Base-by-base conservation (phyloP, 2,888 invertebrate genomes). In the Perithous albicinctus region DNA sequence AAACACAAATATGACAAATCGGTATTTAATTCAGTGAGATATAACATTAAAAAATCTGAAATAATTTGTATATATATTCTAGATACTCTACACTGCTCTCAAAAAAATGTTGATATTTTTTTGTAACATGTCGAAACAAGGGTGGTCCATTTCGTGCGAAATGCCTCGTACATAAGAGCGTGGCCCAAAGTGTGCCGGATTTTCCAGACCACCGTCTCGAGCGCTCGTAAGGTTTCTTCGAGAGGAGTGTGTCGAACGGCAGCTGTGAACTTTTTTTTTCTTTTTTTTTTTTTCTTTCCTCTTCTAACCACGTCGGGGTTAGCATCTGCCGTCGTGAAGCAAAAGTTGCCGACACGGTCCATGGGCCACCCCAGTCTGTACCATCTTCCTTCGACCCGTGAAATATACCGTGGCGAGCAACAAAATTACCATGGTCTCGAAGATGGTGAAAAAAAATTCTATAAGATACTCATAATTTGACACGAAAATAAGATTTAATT, bases 201-300 rank as follows among this genome's bases (percentile, higher is more conserved):
- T 72, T 63, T 26, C 43, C 54, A 15, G 23, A 32, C n/a, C 15
- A 51, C 43, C 51, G 43, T 56, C 20, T 41, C 26, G 43, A 78
- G 35, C 18, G 23, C 61, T 43, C 51, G 72, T 59, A 70, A 70
- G 75, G 78, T 66, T 82, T 78, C 82, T 69, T 75, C 46, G 23
- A 51, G 32, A 73, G 59, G 48, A 73, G 35, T 38, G 63, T 54
- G 54, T 75, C 74, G 78, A 82, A 70, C 78, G 69, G 74, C 82
- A 82, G 82, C 82, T 82, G 82, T 78, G 69, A 64, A 59, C 29
- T 38, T 76, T 74, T 81, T 78, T 75, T 56, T n/a, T n/a, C n/a
- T 29, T 66, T 80, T 32, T 46, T 64, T 23, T 41, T 63, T 51
- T 32, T 18, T 51, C 54, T n/a, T 23, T 26, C 26, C 59, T 32